Conservation (phyloP, 2,888 invertebrate species). For the Empis stercorea region DNA sequence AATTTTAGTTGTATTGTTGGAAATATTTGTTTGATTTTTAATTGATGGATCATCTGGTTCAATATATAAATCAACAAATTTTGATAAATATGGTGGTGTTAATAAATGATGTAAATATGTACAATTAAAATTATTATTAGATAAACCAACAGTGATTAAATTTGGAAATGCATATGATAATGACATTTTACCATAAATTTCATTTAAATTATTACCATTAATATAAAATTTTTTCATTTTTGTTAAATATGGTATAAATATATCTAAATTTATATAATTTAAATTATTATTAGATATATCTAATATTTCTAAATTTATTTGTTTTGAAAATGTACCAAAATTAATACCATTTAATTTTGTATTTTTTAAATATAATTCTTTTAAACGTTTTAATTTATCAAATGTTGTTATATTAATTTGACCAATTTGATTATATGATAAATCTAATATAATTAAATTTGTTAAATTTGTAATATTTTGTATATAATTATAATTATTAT, state of each 20-base stretch:
- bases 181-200: conserved; percentile 26
- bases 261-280: conserved; percentile 33
- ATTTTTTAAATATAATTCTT: conserved; percentile 24
- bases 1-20: too few relatives aligned
- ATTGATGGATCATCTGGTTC: conserved; percentile 25
- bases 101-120: conserved; percentile 29
- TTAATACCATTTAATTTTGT: conserved; percentile 24
- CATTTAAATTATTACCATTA: conserved; percentile 29
- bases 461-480: conserved; percentile 26
- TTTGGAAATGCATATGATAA: conserved; percentile 27
- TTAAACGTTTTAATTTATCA: conserved; percentile 26
- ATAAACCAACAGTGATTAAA: conserved; percentile 27
- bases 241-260: conserved; percentile 30
- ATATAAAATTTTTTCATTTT: conserved; percentile 27
- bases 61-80: conserved; percentile 25
- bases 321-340: conserved; percentile 35
- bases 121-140: conserved; percentile 31
- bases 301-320: conserved; percentile 34
- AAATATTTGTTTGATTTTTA: conserved; percentile 15
- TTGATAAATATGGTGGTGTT: conserved; percentile 24
- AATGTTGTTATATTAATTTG: conserved; percentile 30
- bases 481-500: conserved; percentile 24
- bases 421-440: conserved; percentile 30
- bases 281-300: conserved; percentile 42
- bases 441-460: conserved; percentile 23